These are phyloP conservation scores for Spisula subtruncata DNA, from an alignment of 2,888 invertebrate species.

Conservation along the genomic window DNA sequence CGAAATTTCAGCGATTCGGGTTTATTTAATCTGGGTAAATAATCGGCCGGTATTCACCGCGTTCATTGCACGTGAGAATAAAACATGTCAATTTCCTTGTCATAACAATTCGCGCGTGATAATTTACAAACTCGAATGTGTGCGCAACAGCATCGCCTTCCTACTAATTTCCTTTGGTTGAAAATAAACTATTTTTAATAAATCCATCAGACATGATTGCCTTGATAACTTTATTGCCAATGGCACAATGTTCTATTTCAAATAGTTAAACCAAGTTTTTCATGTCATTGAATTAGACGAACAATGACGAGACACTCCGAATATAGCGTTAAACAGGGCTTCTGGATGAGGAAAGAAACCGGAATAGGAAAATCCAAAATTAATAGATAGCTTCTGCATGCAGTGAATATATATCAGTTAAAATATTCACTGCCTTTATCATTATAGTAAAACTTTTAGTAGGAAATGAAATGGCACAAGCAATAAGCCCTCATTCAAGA, in stretches of 20 bases:
- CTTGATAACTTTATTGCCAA: neutral
- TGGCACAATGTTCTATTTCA: neutral
- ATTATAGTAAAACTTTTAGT: no score
- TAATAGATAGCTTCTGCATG: no score
- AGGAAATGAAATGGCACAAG: no score
- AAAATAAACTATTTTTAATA: neutral
- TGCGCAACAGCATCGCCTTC: neutral
- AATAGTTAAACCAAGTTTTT: neutral
- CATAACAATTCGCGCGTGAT: neutral
- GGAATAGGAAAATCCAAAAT: no score
- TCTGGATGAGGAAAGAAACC: no score
- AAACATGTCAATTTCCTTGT: neutral
- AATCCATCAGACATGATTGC: neutral
- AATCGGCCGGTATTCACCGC: no score
- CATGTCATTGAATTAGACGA: neutral
- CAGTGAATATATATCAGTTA: no score
- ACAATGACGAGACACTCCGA: neutral
- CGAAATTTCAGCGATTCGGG: no score
- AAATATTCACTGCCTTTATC: no score
- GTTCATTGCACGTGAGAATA: neutral
- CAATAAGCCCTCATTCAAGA: no score
- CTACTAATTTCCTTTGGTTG: slow-evolving; percentile 9
- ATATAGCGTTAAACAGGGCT: neutral
- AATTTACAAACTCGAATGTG: neutral
- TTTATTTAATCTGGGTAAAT: no score